Percentiles rank a stretch among this genome's conserved stretches.
Evolutionary conservation across 2,888 invertebrate genomes (phyloP).

Genomic region (Laothoe populi): DNA sequence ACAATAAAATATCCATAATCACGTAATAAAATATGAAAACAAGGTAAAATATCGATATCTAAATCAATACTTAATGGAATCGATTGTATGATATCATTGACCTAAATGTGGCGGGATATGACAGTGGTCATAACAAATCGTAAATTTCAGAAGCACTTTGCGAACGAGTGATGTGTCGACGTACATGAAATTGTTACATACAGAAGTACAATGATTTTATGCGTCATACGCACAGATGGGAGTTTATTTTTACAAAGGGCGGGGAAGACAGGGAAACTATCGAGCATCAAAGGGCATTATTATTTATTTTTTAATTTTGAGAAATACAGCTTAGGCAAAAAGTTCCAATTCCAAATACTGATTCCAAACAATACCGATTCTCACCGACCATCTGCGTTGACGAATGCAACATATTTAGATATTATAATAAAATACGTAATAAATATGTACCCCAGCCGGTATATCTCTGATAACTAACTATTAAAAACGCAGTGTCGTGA

Average conservation of each 20-base stretch:
- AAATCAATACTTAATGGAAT: conserved; percentile 14
- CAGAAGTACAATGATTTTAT: conserved; percentile 29
- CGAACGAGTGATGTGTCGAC: conserved; percentile 14
- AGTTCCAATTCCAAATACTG: too few relatives aligned
- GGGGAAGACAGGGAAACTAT: too few relatives aligned
- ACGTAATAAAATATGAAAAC: conserved; percentile 1
- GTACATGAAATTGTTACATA: conserved; percentile 7
- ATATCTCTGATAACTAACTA: too few relatives aligned
- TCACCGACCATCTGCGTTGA: too few relatives aligned
- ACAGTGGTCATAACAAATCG: conserved; percentile 25
- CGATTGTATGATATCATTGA: conserved; percentile 12
- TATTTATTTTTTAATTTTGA: too few relatives aligned
- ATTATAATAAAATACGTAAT: too few relatives aligned
- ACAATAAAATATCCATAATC: neutral
- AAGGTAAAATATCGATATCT: conserved; percentile 6
- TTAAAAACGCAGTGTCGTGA: too few relatives aligned
- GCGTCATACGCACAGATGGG: conserved; percentile 16
- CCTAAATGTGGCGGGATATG: conserved; percentile 16
- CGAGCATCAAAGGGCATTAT: too few relatives aligned
- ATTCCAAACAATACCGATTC: too few relatives aligned
- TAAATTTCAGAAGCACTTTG: conserved; percentile 27
- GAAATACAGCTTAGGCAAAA: too few relatives aligned
- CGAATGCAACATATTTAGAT: too few relatives aligned
- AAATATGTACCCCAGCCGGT: too few relatives aligned
- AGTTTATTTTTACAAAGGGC: conserved; percentile 18